These are phyloP conservation scores for Furcifer pardalis DNA, from an alignment of 2,797 vertebrate species.

Conservation along the genomic window DNA sequence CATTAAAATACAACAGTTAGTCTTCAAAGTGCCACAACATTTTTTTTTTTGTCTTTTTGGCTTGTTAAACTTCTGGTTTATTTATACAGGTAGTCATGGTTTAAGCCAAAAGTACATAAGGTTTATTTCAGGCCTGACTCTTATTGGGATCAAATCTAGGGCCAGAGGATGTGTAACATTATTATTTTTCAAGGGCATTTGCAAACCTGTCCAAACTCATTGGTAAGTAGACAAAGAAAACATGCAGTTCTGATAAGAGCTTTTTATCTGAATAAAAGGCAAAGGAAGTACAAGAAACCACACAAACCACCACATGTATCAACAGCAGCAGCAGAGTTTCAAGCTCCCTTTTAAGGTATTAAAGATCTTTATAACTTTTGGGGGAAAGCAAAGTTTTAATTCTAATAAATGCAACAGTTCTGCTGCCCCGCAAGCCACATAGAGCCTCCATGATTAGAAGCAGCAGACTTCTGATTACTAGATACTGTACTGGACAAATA, in stretches of 20 bases:
- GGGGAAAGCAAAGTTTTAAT: neutral
- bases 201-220: neutral
- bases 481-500: neutral
- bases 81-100: no score
- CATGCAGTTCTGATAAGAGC: neutral
- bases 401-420: neutral
- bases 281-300: neutral
- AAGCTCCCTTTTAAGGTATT: neutral
- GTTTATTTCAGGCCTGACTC: neutral
- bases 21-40: no score
- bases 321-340: rapidly evolving
- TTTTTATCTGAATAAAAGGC: slow-evolving; percentile 20
- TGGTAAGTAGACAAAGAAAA: neutral
- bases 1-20: no score
- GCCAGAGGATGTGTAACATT: neutral
- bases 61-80: no score
- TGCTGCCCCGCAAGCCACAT: neutral
- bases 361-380: neutral
- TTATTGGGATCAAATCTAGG: no score
- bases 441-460: neutral
- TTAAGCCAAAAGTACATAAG: neutral
- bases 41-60: no score
- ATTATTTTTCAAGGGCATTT: neutral
- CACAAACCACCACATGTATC: neutral
- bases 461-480: neutral